A percentile compares a stretch with the other conserved stretches of the same genome.
Conservation (phyloP, 2,113 vertebrate genomes). For the Saccopteryx leptura region DNA sequence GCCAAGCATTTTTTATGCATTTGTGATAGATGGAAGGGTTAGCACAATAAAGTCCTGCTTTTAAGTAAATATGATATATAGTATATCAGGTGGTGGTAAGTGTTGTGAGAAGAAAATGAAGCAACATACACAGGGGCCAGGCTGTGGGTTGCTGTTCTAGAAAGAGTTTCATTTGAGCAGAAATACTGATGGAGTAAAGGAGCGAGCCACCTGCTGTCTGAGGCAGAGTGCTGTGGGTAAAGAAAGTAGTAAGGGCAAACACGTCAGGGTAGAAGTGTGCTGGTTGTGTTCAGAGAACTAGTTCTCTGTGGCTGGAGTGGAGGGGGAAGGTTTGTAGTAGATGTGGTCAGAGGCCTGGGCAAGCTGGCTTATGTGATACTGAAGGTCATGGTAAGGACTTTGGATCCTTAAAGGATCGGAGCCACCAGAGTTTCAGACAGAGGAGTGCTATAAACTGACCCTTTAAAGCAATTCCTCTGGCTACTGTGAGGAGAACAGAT, state of each 20-base stretch:
- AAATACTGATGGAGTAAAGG: neutral
- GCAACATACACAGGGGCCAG: rapidly evolving
- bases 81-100: neutral
- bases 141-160: neutral
- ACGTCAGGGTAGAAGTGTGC: neutral
- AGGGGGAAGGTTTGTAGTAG: neutral
- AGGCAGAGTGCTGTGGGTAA: neutral
- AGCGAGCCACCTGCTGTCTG: neutral
- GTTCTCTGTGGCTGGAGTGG: neutral
- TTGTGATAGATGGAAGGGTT: neutral
- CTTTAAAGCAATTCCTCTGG: neutral
- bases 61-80: neutral
- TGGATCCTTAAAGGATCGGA: neutral
- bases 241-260: neutral
- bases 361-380: neutral
- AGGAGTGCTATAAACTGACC: neutral
- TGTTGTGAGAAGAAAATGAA: neutral
- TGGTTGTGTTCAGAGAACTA: neutral
- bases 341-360: neutral
- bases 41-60: neutral
- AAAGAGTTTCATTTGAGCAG: neutral
- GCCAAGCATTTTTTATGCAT: neutral
- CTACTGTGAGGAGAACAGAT: neutral
- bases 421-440: neutral
- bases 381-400: neutral